These are phyloP conservation scores for Notarius lentiginosus DNA, from an alignment of 2,113 vertebrate genomes.

Conservation along the genomic window DNA sequence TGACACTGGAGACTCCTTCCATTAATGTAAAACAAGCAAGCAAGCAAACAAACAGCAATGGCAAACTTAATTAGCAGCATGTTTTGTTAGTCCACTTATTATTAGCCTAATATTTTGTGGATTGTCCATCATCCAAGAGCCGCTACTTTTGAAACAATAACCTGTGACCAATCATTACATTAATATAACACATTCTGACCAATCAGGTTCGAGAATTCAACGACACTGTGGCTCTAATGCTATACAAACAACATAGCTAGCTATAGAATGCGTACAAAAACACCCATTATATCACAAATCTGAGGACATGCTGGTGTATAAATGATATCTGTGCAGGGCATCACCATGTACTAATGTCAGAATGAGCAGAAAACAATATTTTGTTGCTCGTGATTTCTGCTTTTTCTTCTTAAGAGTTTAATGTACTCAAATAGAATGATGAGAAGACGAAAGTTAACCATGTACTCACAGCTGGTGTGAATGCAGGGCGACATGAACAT, in stretches of 20 bases:
- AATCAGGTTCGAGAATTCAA: neutral
- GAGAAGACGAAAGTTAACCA: neutral
- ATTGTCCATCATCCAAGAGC: neutral
- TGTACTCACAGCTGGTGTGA: neutral
- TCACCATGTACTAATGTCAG: neutral
- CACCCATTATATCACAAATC: neutral
- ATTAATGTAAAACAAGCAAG: neutral
- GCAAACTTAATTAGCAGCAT: too few relatives aligned
- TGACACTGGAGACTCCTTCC: neutral
- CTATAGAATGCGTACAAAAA: neutral
- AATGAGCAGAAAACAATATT: neutral
- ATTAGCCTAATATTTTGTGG: too few relatives aligned
- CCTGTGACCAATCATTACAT: neutral
- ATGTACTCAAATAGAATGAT: neutral
- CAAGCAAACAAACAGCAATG: too few relatives aligned
- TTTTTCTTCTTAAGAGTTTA: neutral
- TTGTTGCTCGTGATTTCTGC: neutral
- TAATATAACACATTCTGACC: neutral
- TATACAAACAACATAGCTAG: neutral
- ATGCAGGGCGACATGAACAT: neutral
- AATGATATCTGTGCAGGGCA: neutral
- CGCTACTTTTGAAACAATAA: neutral
- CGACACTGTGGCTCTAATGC: neutral
- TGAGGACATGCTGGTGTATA: neutral
- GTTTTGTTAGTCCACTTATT: neutral